phyloP scores from a whole-genome alignment of 2,888 invertebrate genomes.

The Chaetoderma sp. region DNA sequence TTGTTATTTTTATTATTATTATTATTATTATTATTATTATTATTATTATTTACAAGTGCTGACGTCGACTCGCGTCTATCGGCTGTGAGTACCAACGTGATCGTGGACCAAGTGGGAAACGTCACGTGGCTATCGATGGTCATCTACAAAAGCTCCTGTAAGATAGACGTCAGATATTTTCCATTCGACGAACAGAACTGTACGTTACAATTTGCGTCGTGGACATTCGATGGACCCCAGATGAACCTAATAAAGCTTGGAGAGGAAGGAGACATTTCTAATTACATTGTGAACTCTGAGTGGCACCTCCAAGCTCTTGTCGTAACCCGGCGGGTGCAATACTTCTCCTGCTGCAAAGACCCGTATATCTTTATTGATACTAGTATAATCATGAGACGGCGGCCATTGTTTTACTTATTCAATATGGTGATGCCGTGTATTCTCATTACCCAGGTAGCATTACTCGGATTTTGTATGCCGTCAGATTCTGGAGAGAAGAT shows the following conservation, averaged over 20 bases:
- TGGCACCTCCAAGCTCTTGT: conserved; percentile 78
- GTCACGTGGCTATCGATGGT: conserved; percentile 74
- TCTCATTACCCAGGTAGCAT: conserved; percentile 73
- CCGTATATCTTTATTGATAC: conserved; percentile 73
- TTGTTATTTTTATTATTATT: too few species aligned
- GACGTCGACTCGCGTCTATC: conserved; percentile 62
- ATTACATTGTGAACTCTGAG: conserved; percentile 92
- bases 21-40: too few species aligned
- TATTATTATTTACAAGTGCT: conserved; percentile 59
- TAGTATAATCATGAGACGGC: conserved; percentile 70
- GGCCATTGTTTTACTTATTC: conserved; percentile 73
- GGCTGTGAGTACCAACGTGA: conserved; percentile 73
- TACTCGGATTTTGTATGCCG: conserved; percentile 74
- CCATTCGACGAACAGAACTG: conserved; percentile 74
- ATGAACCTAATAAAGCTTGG: conserved; percentile 68
- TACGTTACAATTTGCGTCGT: conserved; percentile 73
- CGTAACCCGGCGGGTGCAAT: conserved; percentile 72
- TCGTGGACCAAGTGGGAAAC: conserved; percentile 72
- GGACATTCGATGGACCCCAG: conserved; percentile 73
- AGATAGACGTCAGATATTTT: conserved; percentile 73
- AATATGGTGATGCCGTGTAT: conserved; percentile 74
- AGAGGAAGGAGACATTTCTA: conserved; percentile 85
- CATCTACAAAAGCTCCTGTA: conserved; percentile 73
- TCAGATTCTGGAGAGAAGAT: conserved; percentile 72
- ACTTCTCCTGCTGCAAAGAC: conserved; percentile 71